Evolutionary conservation across 2,113 vertebrate genomes (phyloP).

Genomic region (Chloropsis hardwickii): DNA sequence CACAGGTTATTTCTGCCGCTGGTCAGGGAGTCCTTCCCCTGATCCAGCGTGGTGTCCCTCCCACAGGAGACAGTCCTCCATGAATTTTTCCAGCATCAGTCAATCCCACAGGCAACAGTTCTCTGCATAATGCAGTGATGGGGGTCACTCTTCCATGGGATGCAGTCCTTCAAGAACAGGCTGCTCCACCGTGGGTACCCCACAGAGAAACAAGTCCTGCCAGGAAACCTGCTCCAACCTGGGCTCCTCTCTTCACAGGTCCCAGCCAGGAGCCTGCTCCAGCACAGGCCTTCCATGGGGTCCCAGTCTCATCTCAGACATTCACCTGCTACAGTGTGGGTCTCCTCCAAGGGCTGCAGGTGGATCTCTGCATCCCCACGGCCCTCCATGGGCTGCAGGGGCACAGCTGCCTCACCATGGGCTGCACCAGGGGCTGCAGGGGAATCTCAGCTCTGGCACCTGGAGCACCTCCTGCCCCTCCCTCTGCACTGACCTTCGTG

Average conservation of each 20-base stretch:
- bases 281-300: fast-evolving
- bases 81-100: neutral
- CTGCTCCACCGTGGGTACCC: neutral
- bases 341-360: fast-evolving
- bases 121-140: neutral
- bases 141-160: fast-evolving
- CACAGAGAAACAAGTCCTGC: neutral
- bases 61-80: neutral
- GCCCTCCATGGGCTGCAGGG: neutral
- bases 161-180: neutral
- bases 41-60: neutral
- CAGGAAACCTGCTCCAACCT: neutral
- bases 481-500: neutral
- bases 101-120: neutral
- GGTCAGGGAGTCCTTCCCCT: neutral
- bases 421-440: neutral
- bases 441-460: neutral
- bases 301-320: neutral
- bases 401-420: neutral
- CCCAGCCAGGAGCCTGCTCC: neutral
- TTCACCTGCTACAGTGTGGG: neutral
- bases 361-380: neutral
- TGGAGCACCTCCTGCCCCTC: neutral
- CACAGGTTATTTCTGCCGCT: neutral
- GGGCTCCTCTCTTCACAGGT: neutral